phyloP scores from a whole-genome alignment of 2,888 invertebrate species.

The Pseudococcus jackbeardsleyi region DNA sequence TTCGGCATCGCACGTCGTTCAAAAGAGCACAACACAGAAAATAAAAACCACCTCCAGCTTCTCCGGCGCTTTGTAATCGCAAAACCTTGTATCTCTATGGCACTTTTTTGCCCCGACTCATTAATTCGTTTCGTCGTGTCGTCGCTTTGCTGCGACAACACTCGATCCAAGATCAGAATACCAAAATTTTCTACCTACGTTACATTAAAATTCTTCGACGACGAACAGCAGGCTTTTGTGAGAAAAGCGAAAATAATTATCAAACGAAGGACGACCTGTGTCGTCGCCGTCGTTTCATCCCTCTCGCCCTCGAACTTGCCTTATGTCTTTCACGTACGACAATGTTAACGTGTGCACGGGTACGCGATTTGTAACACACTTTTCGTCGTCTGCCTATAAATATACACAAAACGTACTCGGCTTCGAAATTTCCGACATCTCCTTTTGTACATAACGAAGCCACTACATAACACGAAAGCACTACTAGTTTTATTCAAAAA shows the following conservation, averaged over 20 bases:
- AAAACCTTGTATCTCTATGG: not conserved
- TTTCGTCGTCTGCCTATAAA: not conserved
- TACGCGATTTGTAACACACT: not conserved
- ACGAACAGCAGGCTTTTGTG: not conserved
- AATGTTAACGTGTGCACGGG: not conserved
- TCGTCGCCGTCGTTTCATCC: not conserved
- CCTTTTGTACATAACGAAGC: not conserved
- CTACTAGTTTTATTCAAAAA: not conserved
- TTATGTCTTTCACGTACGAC: not conserved
- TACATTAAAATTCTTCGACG: conserved; percentile 12
- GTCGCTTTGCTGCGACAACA: not conserved
- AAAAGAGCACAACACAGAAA: too few relatives aligned
- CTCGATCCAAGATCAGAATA: not conserved
- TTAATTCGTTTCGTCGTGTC: too few relatives aligned
- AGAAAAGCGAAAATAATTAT: conserved; percentile 17
- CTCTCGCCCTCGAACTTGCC: not conserved
- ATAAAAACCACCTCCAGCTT: too few relatives aligned
- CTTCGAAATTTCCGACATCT: not conserved
- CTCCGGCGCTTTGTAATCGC: not conserved
- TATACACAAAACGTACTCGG: not conserved
- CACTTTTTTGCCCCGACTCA: too few relatives aligned
- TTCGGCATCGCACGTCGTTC: not conserved
- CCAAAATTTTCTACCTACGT: not conserved
- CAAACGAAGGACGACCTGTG: not conserved
- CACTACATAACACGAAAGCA: not conserved